Conservation (phyloP, 2,113 vertebrate species). For the Gymnogyps californianus region DNA sequence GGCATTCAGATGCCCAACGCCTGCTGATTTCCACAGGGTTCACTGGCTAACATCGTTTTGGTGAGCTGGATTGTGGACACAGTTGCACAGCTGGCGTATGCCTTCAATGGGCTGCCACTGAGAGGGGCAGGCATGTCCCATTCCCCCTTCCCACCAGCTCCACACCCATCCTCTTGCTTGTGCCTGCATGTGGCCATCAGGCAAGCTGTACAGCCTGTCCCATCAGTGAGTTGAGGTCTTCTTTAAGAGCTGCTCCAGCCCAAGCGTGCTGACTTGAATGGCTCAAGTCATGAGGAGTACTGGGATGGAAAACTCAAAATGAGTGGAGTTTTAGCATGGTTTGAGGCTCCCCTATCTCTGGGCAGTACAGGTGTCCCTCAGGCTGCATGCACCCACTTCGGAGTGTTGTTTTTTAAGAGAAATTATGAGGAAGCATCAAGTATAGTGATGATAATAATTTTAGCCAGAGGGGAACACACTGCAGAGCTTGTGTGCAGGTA, state of each 20-base stretch:
- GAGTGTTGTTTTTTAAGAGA: not conserved
- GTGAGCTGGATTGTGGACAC: not conserved
- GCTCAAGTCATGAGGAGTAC: not conserved
- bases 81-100: not conserved
- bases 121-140: too few species aligned
- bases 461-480: not conserved
- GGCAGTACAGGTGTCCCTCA: not conserved
- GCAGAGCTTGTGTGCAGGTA: not conserved
- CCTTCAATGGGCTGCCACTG: not conserved
- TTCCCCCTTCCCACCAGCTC: not conserved
- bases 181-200: not conserved
- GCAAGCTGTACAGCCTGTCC: not conserved
- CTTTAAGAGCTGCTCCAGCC: not conserved
- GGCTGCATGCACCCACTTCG: not conserved
- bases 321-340: not conserved
- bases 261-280: not conserved
- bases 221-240: not conserved
- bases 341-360: not conserved
- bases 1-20: not conserved
- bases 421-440: not conserved
- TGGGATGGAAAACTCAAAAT: not conserved
- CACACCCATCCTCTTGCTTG: not conserved
- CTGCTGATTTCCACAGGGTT: not conserved
- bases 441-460: not conserved
- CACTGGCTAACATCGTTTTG: fast-evolving